Percentiles rank a stretch among this genome's conserved stretches.
Conservation (phyloP, 2,113 vertebrate species). For the Dicaeum eximium region DNA sequence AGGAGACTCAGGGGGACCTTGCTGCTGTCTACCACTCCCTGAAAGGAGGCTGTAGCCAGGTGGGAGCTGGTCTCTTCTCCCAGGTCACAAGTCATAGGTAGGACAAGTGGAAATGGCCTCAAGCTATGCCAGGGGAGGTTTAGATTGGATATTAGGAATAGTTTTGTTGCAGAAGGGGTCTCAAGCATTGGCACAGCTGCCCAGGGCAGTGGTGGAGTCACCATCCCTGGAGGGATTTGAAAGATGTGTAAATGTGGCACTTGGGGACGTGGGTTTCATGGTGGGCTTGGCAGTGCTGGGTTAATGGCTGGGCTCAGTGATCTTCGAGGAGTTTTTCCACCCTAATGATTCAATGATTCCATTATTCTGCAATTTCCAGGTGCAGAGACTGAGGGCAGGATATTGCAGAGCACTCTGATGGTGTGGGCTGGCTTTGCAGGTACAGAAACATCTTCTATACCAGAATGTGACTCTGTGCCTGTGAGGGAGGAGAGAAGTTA, state of each 20-base stretch:
- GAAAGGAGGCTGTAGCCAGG: neutral
- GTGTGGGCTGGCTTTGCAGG: neutral
- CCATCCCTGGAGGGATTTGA: neutral
- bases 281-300: neutral
- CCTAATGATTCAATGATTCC: neutral
- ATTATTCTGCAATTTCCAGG: neutral
- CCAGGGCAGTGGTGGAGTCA: neutral
- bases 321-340: neutral
- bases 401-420: neutral
- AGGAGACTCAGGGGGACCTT: neutral
- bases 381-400: neutral
- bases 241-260: neutral
- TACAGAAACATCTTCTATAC: rapidly evolving
- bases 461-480: neutral
- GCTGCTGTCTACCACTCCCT: neutral
- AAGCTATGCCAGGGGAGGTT: neutral
- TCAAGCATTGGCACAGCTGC: neutral
- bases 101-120: neutral
- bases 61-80: neutral
- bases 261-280: rapidly evolving
- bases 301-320: neutral
- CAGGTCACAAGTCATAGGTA: neutral
- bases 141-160: neutral
- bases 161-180: neutral
- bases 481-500: neutral